These are phyloP conservation scores for Rhizomys pruinosus DNA, from an alignment of 2,113 vertebrate genomes.

Conservation along the genomic window DNA sequence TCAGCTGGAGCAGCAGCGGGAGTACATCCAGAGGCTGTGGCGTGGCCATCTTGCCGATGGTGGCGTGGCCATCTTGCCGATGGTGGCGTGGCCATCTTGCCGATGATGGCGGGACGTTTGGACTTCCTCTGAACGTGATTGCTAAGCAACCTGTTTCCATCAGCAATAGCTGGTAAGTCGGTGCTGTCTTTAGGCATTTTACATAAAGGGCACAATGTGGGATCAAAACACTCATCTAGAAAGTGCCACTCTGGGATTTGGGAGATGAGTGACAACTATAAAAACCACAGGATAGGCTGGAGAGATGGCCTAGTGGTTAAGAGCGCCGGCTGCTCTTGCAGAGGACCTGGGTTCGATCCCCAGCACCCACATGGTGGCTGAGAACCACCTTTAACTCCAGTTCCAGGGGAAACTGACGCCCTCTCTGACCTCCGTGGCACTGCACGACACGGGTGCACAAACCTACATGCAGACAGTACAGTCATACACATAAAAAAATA, in stretches of 20 bases:
- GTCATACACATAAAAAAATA: too few relatives aligned
- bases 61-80: conserved; percentile 51
- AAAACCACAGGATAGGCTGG: background rate
- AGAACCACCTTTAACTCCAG: too few relatives aligned
- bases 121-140: conserved; percentile 85
- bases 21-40: conserved; percentile 85
- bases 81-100: conserved; percentile 77
- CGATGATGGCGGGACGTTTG: conserved; percentile 78
- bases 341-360: too few relatives aligned
- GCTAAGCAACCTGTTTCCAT: conserved; percentile 86
- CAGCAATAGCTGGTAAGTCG: conserved; percentile 83
- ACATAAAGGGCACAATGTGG: background rate
- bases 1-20: conserved; percentile 86
- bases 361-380: too few relatives aligned
- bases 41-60: conserved; percentile 67
- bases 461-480: too few relatives aligned
- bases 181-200: conserved; percentile 18
- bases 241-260: background rate
- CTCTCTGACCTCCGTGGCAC: too few relatives aligned
- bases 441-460: too few relatives aligned
- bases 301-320: too few relatives aligned
- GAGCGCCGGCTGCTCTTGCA: too few relatives aligned
- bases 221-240: background rate
- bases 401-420: too few relatives aligned
- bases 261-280: background rate